Evolutionary conservation across 1,140 invertebrate species (phyloP).

Genomic region (Leptinotarsa lineolata): DNA sequence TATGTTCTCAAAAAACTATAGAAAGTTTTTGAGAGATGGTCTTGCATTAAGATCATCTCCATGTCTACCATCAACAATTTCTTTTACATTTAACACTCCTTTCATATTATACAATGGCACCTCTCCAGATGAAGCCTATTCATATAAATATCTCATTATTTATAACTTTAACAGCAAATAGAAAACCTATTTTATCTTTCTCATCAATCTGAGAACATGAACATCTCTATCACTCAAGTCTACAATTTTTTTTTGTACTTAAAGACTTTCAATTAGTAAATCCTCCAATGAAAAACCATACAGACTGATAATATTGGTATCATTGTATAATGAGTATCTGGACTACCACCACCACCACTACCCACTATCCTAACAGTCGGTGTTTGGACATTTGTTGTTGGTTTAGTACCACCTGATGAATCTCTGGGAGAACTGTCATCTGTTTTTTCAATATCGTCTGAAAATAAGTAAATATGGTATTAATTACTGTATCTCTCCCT

Average conservation of each 20-base stretch:
- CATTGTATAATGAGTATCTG: too few relatives aligned
- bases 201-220: background rate
- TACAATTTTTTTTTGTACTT: background rate
- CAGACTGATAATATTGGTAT: background rate
- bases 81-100: background rate
- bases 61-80: too few relatives aligned
- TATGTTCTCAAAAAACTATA: too few relatives aligned
- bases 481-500: background rate
- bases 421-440: background rate
- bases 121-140: background rate
- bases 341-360: background rate
- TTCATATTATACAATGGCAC: background rate
- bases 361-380: constrained; percentile 1
- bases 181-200: background rate
- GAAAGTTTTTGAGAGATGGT: too few relatives aligned
- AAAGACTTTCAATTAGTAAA: background rate
- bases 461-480: background rate
- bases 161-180: background rate
- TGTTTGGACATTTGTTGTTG: constrained; percentile 10
- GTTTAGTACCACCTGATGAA: constrained; percentile 1
- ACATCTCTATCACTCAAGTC: background rate
- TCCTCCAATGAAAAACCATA: background rate
- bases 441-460: background rate
- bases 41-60: too few relatives aligned
- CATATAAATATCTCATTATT: background rate